Evolutionary conservation across 2,888 invertebrate species (phyloP), one percentile per base, ranked within the genome.

Genomic region (Conistra vaccinii): DNA sequence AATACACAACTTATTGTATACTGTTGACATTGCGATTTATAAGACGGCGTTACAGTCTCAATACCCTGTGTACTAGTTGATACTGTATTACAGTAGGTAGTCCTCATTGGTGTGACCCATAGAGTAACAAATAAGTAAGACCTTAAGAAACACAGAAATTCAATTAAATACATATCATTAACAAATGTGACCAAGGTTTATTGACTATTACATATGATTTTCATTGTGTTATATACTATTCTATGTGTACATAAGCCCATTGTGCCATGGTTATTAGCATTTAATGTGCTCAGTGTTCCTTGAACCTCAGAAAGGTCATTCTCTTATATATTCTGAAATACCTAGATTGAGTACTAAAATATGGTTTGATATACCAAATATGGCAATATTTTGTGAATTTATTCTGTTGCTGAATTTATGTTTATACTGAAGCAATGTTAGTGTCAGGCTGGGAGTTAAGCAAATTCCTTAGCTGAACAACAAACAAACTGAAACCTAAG

Each of bases 251-350:
- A 53, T 57, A 20, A 45, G 29, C 17, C 26, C 5, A 60, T 80
- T 70, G 35, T 63, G 26, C 14, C 10, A 35, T 48, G 17, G 17
- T 14, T 48, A 42, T 70, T 63, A 42, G 51, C 61, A 69, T 57
- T 58, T 58, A 32, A 67, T 53, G 3, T 61, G 32, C 23, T 58
- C 20, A 60, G 23, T 78, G 67, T 78, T 32, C 63, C 61, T 57
- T 85, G 83, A 73, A 73, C 75, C 57, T 45, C 57, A 1, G 17
- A 82, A 81, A 85, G 74, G 72, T 78, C 70, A 72, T n/a, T 61
- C 5, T 51, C 57, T 58, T 53, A 53, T 3, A 32, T 78, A 26
- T 78, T 55, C 14, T 48, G 14, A 55, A 61, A 73, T 51, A n/a
- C n/a, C n/a, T n/a, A 51, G 9, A 62, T 57, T 39, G 3, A 32